A percentile compares a stretch with the other conserved stretches of the same genome.
These are phyloP conservation scores for Pelagia noctiluca DNA, from an alignment of 30 jellyfish, hydroid and myxozoan genomes.

Conservation along the genomic window DNA sequence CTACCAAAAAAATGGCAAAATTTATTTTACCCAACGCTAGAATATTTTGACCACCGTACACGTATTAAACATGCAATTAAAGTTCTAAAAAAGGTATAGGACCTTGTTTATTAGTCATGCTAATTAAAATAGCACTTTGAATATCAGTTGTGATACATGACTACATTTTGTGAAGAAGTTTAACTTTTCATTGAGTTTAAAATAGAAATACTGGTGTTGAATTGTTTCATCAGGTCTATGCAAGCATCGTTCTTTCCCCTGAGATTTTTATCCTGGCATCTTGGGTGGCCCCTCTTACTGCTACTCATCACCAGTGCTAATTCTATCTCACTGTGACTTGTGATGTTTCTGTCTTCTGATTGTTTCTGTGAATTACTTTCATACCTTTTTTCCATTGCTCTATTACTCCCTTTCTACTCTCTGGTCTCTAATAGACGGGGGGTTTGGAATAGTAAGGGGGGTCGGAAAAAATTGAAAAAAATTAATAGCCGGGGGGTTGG, in stretches of 20 bases:
- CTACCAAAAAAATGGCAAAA: not conserved
- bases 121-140: not conserved
- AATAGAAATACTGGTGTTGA: too few relatives aligned
- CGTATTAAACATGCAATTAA: not conserved
- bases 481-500: too few relatives aligned
- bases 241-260: slow-evolving; percentile 4
- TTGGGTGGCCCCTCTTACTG: not conserved
- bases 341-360: not conserved
- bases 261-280: slow-evolving; percentile 2
- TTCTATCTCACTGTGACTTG: slow-evolving; percentile 5
- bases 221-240: not conserved
- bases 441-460: too few relatives aligned
- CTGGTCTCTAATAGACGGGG: too few relatives aligned
- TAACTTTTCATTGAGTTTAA: not conserved
- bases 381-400: slow-evolving; percentile 3
- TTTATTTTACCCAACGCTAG: not conserved
- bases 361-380: not conserved
- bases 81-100: not conserved
- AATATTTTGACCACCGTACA: not conserved
- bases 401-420: not conserved
- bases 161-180: not conserved
- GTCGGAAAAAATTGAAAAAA: too few relatives aligned
- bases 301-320: not conserved
- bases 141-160: not conserved
- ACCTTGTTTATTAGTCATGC: not conserved